phyloP scores from a whole-genome alignment of 2,113 vertebrate species.

The Rhadina sibilatrix region DNA sequence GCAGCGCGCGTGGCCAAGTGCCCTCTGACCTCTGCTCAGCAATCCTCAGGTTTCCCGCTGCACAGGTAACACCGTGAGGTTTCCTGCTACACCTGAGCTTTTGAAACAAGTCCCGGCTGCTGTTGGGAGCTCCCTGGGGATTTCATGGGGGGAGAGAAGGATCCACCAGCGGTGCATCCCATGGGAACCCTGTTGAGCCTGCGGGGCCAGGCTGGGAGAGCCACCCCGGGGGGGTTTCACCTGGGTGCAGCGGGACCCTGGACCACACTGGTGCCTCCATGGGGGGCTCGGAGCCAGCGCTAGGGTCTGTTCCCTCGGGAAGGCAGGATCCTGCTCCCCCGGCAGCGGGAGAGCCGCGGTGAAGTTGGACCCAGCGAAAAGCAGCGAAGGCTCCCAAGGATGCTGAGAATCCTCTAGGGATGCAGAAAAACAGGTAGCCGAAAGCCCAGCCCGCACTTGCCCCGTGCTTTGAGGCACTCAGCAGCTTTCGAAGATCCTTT shows the following conservation, averaged over 20 bases:
- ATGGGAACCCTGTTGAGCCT: neutral
- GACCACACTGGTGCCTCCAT: accelerated
- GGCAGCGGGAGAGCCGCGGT: neutral
- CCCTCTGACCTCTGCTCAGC: neutral
- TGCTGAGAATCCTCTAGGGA: neutral
- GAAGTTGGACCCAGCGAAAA: neutral
- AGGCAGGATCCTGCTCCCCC: neutral
- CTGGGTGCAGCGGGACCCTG: accelerated
- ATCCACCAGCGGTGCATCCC: accelerated
- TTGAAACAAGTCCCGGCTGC: neutral
- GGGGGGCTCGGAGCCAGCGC: neutral
- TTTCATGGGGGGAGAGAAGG: neutral
- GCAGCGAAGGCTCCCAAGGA: neutral
- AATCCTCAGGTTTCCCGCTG: neutral
- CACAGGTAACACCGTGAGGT: neutral
- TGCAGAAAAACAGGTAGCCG: neutral
- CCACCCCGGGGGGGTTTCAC: neutral
- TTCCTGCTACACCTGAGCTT: neutral
- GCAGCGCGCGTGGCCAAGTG: neutral
- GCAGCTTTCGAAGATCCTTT: neutral
- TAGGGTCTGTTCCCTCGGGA: neutral
- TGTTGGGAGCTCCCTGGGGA: neutral
- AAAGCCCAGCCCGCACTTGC: neutral
- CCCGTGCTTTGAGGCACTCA: neutral
- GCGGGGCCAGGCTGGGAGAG: neutral